These are phyloP conservation scores for Periphyllus acericola DNA, from an alignment of 2,888 invertebrate genomes.

Conservation along the genomic window DNA sequence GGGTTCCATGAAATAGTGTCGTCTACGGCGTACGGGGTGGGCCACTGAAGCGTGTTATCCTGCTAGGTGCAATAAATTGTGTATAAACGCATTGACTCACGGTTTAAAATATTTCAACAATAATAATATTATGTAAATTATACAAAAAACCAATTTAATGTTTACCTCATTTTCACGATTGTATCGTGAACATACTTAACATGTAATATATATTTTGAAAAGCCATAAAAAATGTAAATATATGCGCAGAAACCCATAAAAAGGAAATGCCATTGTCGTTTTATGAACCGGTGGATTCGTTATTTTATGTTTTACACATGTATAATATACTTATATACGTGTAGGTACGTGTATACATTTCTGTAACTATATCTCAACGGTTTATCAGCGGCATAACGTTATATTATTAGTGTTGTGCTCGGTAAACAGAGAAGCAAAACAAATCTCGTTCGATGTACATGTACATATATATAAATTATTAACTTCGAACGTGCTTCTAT, in stretches of 20 bases:
- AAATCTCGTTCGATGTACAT: not conserved
- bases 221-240: slow-evolving; percentile 39
- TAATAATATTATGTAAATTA: slow-evolving; percentile 46
- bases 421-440: slow-evolving; percentile 23
- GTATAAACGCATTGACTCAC: not conserved
- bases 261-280: slow-evolving; percentile 51
- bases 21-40: not conserved
- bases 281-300: slow-evolving; percentile 40
- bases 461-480: slow-evolving; percentile 14
- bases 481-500: slow-evolving; percentile 1
- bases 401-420: slow-evolving; percentile 9
- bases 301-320: slow-evolving; percentile 13
- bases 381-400: not conserved
- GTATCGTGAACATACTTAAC: not conserved
- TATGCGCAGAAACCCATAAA: slow-evolving; percentile 44
- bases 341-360: not conserved
- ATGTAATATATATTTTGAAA: not conserved
- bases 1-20: not conserved
- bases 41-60: not conserved
- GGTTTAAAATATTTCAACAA: not conserved
- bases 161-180: slow-evolving; percentile 37
- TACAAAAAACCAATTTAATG: not conserved
- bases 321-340: not conserved
- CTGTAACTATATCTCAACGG: not conserved
- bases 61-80: not conserved